Evolutionary conservation across 2,797 vertebrate species (phyloP).

Genomic region (Rachycentron canadum): DNA sequence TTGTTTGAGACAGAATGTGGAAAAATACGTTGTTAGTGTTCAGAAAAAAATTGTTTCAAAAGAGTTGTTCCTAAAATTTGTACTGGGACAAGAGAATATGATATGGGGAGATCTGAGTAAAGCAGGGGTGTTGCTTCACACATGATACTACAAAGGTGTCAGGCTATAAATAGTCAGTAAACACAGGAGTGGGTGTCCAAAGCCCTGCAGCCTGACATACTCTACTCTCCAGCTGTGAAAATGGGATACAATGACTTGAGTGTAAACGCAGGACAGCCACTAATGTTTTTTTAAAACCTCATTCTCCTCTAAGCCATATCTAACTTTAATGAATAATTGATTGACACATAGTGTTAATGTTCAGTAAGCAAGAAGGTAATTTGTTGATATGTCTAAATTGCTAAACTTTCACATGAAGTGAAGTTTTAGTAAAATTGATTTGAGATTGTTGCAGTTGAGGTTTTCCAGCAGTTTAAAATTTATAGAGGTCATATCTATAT

Average conservation of each 20-base stretch:
- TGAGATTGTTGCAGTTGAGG: background rate
- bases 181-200: constrained; percentile 60
- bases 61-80: constrained; percentile 41
- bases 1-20: constrained; percentile 51
- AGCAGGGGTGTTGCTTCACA: constrained; percentile 35
- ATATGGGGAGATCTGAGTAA: constrained; percentile 33
- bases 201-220: constrained; percentile 33
- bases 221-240: constrained; percentile 60
- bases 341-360: background rate
- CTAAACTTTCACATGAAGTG: background rate
- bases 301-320: background rate
- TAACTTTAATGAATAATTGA: background rate
- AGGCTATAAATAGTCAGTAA: constrained; percentile 78
- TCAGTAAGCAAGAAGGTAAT: background rate
- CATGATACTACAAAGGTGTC: constrained; percentile 69
- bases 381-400: constrained; percentile 7
- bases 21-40: constrained; percentile 13
- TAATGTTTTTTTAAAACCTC: background rate
- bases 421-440: background rate
- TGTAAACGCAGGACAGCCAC: constrained; percentile 39
- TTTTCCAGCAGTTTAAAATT: constrained; percentile 10
- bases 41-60: constrained; percentile 43
- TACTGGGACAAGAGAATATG: constrained; percentile 37
- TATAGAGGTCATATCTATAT: background rate
- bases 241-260: constrained; percentile 31